Percentiles rank a stretch among this genome's conserved stretches.
Evolutionary conservation across 2,888 invertebrate species (phyloP).

Genomic region (Epsilonema sp.): DNA sequence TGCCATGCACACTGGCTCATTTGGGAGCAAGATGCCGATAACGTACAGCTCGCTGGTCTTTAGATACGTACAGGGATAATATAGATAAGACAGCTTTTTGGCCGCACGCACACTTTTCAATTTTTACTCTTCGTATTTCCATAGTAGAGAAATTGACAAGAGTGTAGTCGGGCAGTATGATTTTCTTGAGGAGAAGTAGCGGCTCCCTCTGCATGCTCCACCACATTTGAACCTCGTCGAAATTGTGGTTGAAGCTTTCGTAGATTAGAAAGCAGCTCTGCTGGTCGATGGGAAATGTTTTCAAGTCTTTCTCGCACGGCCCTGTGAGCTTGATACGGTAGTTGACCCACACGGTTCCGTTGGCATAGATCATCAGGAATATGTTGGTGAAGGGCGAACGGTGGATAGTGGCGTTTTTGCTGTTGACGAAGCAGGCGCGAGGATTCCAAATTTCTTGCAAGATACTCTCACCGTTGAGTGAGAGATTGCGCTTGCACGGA

Average conservation of each 20-base stretch:
- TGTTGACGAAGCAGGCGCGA: constrained; percentile 25
- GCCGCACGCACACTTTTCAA: not conserved
- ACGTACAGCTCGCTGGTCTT: not conserved
- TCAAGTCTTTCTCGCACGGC: constrained; percentile 10
- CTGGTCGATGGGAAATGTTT: constrained; percentile 21
- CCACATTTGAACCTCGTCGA: constrained; percentile 19
- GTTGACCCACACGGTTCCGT: constrained; percentile 28
- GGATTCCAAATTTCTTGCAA: constrained; percentile 24
- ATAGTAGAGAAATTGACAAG: constrained; percentile 21
- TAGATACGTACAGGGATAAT: not conserved
- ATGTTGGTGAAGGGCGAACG: constrained; percentile 24
- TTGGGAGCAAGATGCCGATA: too few relatives aligned
- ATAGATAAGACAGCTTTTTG: not conserved
- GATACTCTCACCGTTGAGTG: not conserved
- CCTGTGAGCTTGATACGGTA: constrained; percentile 16
- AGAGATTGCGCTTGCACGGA: constrained; percentile 24
- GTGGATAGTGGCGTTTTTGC: constrained; percentile 22
- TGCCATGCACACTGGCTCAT: too few relatives aligned
- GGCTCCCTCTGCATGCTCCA: constrained; percentile 22
- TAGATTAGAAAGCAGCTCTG: constrained; percentile 24
- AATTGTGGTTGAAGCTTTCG: constrained; percentile 26
- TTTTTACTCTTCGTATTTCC: not conserved
- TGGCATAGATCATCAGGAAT: constrained; percentile 23
- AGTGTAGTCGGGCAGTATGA: constrained; percentile 26
- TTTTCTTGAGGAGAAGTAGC: constrained; percentile 24